Conservation (phyloP, 2,888 invertebrate genomes). For the Balanococcus diminutus region DNA sequence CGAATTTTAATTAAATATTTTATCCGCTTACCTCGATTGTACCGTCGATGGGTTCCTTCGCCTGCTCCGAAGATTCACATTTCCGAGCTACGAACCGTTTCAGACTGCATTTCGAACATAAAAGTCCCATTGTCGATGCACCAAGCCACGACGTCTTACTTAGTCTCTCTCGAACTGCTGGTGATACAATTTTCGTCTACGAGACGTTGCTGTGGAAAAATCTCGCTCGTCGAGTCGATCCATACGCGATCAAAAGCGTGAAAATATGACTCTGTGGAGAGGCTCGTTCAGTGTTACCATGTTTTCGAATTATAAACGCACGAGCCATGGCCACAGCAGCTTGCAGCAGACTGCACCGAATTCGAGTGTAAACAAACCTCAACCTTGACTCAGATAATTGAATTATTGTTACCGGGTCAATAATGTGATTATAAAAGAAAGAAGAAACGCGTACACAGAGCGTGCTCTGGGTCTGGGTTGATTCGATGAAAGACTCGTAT, state of each 20-base stretch:
- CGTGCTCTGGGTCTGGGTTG: background rate
- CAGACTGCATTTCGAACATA: background rate
- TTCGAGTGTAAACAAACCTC: background rate
- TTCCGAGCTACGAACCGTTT: background rate
- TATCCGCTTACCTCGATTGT: conserved; percentile 31
- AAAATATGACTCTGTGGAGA: background rate
- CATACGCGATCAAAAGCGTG: background rate
- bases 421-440: background rate
- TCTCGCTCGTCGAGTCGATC: background rate
- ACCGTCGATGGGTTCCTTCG: background rate
- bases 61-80: background rate
- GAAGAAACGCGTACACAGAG: background rate
- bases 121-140: background rate
- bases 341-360: background rate
- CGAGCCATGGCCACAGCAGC: too few species aligned
- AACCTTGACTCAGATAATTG: conserved; percentile 26
- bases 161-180: background rate
- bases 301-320: conserved; percentile 19
- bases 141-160: background rate
- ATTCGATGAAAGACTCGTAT: background rate
- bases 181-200: background rate
- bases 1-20: conserved; percentile 36
- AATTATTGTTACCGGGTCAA: conserved; percentile 6
- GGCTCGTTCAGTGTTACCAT: background rate
- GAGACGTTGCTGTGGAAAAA: background rate